Evolutionary conservation across 2,888 invertebrate genomes (phyloP), one percentile per base, ranked within the genome.

Genomic region (Metalampra italica): DNA sequence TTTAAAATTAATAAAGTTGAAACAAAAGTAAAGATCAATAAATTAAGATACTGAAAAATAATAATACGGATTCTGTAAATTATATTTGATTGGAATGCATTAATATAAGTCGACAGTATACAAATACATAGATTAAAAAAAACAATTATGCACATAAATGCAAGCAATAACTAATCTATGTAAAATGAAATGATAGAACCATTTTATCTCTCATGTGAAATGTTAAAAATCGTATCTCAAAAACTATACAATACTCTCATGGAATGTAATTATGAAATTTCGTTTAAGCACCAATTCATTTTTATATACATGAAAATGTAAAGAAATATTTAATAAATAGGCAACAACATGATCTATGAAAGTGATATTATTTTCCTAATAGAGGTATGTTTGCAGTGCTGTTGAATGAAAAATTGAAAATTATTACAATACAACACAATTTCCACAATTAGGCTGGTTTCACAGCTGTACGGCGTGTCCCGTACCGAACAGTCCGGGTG

Each of bases 81-180:
- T 61, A 63, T 55, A 61, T 62, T 65, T 67, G 59, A 62, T 64
- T 80, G 86, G 86, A 87, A 86, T 86, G 86, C 70, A 70, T 71
- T 53, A 63, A 57, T 57, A 65, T 55, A 58, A 54, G 54, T 60
- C 54, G 55, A 61, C 8, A 22, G 22, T 22, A 22, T 2, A 22
- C 22, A 22, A 3, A 22, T 2, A 32, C 8, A 32, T 32, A 2
- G 3, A 32, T 4, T 9, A 8, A 32, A 55, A 45, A 46, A 45
- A 45, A 51, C 40, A 45, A 47, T 36, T 34, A 37, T 48, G 22
- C 22, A 59, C 29, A 54, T 68, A 68, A 71, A 76, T 70, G 68
- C 70, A 68, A 63, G 64, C 60, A 66, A 49, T 63, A 60, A 62
- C 44, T 40, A 51, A 51, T n/a, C 12, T 38, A 38, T 54, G 22